Evolutionary conservation across 2,888 invertebrate species (phyloP).

Genomic region (Sesia apiformis): DNA sequence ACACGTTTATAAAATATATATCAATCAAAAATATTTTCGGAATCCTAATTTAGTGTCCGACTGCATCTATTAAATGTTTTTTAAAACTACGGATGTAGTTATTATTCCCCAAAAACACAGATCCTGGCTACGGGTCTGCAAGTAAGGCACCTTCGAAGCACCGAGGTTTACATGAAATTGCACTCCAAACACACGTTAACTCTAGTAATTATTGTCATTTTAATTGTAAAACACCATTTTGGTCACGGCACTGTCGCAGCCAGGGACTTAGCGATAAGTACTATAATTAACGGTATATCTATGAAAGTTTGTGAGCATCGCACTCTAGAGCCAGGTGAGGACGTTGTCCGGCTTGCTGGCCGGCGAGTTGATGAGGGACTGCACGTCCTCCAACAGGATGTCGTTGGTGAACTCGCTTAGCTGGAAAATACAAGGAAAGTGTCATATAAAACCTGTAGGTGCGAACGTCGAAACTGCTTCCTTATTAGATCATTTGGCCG

Average conservation of each 20-base stretch:
- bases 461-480: too few relatives aligned
- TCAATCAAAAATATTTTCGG: too few relatives aligned
- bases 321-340: conserved; percentile 87
- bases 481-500: too few relatives aligned
- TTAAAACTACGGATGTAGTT: too few relatives aligned
- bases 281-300: conserved; percentile 29
- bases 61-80: too few relatives aligned
- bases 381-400: conserved; percentile 90
- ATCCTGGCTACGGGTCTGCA: too few relatives aligned
- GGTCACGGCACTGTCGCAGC: conserved; percentile 16
- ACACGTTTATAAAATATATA: too few relatives aligned
- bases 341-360: conserved; percentile 90
- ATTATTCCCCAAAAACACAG: too few relatives aligned
- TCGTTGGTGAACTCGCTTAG: conserved; percentile 90
- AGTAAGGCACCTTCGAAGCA: not conserved
- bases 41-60: too few relatives aligned
- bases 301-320: conserved; percentile 13
- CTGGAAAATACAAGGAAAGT: conserved; percentile 46
- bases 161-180: not conserved
- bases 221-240: conserved; percentile 38
- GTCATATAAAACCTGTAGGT: too few relatives aligned
- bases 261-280: conserved; percentile 26
- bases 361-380: conserved; percentile 90
- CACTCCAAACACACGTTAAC: not conserved
- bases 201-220: conserved; percentile 19